These are phyloP conservation scores for Marcusenius ussheri DNA, from an alignment of 2,113 vertebrate species.

Conservation along the genomic window DNA sequence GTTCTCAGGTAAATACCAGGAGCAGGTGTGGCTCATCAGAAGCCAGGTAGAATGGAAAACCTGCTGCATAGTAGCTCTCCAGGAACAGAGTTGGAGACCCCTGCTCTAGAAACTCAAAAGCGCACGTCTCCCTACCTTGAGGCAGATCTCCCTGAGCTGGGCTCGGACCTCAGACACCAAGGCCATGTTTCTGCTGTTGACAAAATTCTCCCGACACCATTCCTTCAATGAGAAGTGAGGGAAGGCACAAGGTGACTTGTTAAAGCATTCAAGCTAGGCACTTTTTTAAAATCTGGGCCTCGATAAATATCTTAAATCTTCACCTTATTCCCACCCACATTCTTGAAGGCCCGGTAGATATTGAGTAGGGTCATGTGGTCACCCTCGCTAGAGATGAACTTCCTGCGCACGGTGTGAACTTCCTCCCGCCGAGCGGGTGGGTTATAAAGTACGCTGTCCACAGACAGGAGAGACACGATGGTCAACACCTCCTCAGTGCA, in stretches of 20 bases:
- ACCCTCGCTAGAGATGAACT: conserved; percentile 85
- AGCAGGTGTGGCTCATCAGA: not conserved
- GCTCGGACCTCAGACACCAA: conserved; percentile 79
- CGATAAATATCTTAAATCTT: not conserved
- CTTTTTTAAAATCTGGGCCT: not conserved
- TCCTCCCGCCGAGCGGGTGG: conserved; percentile 79
- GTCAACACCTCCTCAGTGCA: conserved; percentile 89
- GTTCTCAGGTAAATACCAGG: not conserved
- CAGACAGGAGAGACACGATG: conserved; percentile 81
- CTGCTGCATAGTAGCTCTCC: not conserved
- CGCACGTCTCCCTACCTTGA: conserved; percentile 72
- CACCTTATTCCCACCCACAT: conserved; percentile 75
- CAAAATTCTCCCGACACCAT: conserved; percentile 93
- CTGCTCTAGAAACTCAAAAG: not conserved
- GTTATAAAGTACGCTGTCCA: conserved; percentile 85
- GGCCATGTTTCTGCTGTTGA: conserved; percentile 87
- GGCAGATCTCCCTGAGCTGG: conserved; percentile 85
- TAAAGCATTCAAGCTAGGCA: not conserved
- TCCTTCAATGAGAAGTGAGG: conserved; percentile 56
- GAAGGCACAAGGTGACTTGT: not conserved
- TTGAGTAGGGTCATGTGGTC: conserved; percentile 87
- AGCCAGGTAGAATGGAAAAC: not conserved
- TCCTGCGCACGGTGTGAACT: conserved; percentile 73
- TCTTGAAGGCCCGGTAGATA: conserved; percentile 84
- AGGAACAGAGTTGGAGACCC: not conserved